Evolutionary conservation across 2,888 invertebrate genomes (phyloP).

Genomic region (Pinctada fucata): DNA sequence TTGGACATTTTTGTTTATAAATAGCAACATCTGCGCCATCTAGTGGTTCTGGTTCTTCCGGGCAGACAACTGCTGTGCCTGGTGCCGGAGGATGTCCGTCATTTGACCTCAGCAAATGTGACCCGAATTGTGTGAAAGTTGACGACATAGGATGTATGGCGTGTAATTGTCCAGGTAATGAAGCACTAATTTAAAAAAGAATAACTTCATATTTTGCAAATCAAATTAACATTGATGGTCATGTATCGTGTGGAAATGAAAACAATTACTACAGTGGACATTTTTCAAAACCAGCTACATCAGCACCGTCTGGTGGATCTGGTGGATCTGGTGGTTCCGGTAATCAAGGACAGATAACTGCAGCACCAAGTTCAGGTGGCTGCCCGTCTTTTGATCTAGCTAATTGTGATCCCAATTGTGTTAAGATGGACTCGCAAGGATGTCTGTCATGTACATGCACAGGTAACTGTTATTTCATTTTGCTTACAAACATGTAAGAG

Average conservation of each 20-base stretch:
- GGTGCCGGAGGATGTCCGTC: slow-evolving; percentile 29
- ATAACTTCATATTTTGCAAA: no score
- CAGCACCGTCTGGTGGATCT: not conserved
- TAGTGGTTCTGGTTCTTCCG: slow-evolving; percentile 3
- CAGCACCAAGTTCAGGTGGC: slow-evolving; percentile 21
- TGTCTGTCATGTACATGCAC: slow-evolving; percentile 26
- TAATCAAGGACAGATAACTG: slow-evolving; percentile 3
- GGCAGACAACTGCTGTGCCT: slow-evolving; percentile 7
- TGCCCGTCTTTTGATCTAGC: slow-evolving; percentile 25
- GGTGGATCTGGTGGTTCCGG: not conserved
- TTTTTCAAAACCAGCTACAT: not conserved
- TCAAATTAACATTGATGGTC: no score
- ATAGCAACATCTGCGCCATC: not conserved
- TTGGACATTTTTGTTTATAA: not conserved
- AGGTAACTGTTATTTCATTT: not conserved
- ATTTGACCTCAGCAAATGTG: slow-evolving; percentile 26
- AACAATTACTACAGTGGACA: no score
- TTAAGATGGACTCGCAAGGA: slow-evolving; percentile 11
- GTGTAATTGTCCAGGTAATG: slow-evolving; percentile 19
- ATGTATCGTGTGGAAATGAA: no score
- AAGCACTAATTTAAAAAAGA: no score
- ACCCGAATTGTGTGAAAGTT: slow-evolving; percentile 19
- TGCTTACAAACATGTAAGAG: no score
- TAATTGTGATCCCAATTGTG: slow-evolving; percentile 28
- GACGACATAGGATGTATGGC: slow-evolving; percentile 21